phyloP scores from a whole-genome alignment of 2,113 vertebrate genomes.

The Ciconia stormi region DNA sequence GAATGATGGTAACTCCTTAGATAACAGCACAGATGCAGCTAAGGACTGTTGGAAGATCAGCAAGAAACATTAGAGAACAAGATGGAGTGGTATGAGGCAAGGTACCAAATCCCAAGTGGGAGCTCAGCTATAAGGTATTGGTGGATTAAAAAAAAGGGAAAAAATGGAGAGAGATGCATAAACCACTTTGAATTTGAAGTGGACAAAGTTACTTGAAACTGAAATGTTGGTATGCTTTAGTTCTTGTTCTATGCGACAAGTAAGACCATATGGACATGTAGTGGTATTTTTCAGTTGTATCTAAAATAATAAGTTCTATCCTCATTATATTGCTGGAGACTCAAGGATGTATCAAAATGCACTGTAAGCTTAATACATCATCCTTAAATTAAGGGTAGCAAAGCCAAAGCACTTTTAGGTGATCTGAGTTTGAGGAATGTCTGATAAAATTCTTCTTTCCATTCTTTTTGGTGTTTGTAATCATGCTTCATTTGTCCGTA shows the following conservation, averaged over 20 bases:
- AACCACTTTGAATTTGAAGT: not conserved
- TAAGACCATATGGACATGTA: not conserved
- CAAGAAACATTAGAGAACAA: not conserved
- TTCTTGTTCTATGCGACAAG: not conserved
- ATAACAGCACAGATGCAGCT: not conserved
- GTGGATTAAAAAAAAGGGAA: not conserved
- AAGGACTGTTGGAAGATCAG: not conserved
- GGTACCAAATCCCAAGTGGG: not conserved
- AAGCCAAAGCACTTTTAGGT: not conserved
- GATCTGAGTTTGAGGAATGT: not conserved
- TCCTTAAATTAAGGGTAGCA: not conserved
- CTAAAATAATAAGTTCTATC: not conserved
- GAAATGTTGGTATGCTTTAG: not conserved
- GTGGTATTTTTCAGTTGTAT: not conserved
- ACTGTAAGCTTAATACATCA: not conserved
- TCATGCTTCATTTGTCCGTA: accelerated
- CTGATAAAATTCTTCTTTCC: not conserved
- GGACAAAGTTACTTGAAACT: not conserved
- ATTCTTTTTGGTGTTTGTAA: not conserved
- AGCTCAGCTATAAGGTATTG: not conserved
- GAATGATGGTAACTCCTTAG: not conserved
- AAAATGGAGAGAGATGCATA: not conserved
- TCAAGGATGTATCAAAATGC: not conserved
- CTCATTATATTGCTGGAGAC: not conserved
- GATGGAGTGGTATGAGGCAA: not conserved